Evolutionary conservation across 2,113 vertebrate species (phyloP), one percentile per base, ranked within the genome.

Genomic region (Dicerorhinus sumatrensis): DNA sequence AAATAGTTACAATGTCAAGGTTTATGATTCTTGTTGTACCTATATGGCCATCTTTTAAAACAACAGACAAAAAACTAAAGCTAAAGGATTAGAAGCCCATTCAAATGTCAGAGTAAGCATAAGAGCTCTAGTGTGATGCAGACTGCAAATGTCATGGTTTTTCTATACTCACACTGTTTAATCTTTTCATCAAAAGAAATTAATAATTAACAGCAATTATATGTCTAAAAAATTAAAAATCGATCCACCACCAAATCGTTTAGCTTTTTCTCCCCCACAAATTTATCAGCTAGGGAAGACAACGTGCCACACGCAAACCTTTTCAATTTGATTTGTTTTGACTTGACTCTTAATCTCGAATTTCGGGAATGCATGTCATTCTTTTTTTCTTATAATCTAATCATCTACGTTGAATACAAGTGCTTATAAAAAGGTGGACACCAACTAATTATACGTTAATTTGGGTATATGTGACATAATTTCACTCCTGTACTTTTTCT

Each of bases 161-260:
- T 97, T 97, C 97, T 91, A 92, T 92, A 65, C 62, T 96, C 91
- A 70, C 89, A 46, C 69, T 98, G 51, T 97, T 97, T 96, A 21
- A 97, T 97, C 73, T 96, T 96, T 93, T 97, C 27, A 0, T 1
- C 58, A 92, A 82, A 87, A 98, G 62, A 91, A 91, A 97, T 96
- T 97, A 80, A 98, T 96, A 96, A 98, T 97, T 96, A 97, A 81
- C 76, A 94, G 91, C 42, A 98, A 97, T 97, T 98, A 94, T 87
- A 82, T 93, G 33, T 96, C n/a, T 94, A 96, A 97, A 95, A 94
- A 91, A 84, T 81, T 96, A 13, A 69, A 97, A 96, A 76, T 98
- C 82, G 65, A 72, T 54, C 3, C 56, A 36, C 48, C 16, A 58
- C 0, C 0, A 70, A 84, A 14, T 14, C 0, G 51, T 36, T 83